Evolutionary conservation across 2,113 vertebrate genomes (phyloP), one percentile per base, ranked within the genome.

Genomic region (Pungitius pungitius): DNA sequence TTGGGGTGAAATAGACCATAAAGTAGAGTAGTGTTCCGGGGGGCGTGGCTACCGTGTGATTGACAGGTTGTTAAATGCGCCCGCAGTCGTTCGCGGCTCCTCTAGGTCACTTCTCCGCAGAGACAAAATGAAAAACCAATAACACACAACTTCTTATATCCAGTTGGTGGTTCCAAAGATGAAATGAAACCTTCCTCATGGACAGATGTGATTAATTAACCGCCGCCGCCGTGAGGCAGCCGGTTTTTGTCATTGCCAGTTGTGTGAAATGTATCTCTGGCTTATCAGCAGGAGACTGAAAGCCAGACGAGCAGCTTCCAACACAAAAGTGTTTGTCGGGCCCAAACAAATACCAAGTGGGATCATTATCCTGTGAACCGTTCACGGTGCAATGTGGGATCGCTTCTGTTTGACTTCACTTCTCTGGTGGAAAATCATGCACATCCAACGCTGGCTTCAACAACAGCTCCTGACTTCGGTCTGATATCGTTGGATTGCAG

Each of bases 401-500:
- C 49, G 1, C 27, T 4, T 66, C 10, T 52, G 17, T 60, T 69
- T 77, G 22, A 61, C 8, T 45, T 33, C 59, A 64, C 24, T 57
- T 20, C 30, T 26, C 33, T 77, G 51, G 10, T n/a, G 45, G 13
- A 47, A 71, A 60, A 69, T 67, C 0, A 22, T 56, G 2, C 18
- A 7, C 45, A 8, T 40, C n/a, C 6, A 8, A 55, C 47, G 8
- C 33, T 45, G 15, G n/a, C 39, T 22, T 40, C 39, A 35, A 24
- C 13, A 73, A 49, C 20, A 47, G 45, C 30, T n/a, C 1, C 66
- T 56, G 39, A 35, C n/a, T n/a, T 1, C 27, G 0, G 15, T 33
- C 3, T 18, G 8, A 9, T 18, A 26, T 62, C 4, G 20, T 9
- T 40, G 15, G 15, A 15, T 14, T 45, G 17, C 30, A 51, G 18